A percentile compares a stretch with the other conserved stretches of the same genome.
These are phyloP conservation scores for Pteronotus mesoamericanus DNA, from an alignment of 2,797 vertebrate species.

Conservation along the genomic window DNA sequence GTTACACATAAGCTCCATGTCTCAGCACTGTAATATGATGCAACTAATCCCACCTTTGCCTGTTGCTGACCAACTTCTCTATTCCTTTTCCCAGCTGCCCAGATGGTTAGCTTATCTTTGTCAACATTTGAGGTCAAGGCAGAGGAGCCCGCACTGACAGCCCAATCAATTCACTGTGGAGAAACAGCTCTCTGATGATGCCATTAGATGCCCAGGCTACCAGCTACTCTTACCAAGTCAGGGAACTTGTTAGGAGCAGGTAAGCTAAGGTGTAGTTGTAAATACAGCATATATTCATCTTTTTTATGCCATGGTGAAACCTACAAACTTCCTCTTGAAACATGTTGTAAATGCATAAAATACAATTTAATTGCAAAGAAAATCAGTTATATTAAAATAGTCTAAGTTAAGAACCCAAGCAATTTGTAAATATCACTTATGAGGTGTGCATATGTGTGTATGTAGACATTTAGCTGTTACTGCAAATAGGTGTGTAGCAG, in stretches of 20 bases:
- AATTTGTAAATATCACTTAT: neutral
- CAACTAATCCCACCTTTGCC: neutral
- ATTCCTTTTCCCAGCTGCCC: neutral
- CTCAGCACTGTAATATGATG: rapidly evolving
- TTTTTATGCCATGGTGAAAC: neutral
- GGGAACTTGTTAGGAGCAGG: neutral
- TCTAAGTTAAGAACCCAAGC: neutral
- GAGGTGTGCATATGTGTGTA: rapidly evolving
- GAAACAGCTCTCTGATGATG: neutral
- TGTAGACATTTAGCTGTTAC: neutral
- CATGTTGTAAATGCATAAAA: neutral
- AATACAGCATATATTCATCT: neutral
- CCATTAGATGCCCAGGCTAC: neutral
- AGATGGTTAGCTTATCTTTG: neutral
- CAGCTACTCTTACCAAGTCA: neutral
- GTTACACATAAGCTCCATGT: neutral
- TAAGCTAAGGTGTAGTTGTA: neutral
- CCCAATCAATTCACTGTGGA: too few relatives aligned
- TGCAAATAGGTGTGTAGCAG: neutral
- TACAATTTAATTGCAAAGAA: neutral
- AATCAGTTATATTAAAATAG: neutral
- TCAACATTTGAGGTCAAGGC: too few relatives aligned
- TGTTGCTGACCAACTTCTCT: neutral
- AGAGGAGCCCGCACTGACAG: neutral
- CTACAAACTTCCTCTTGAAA: neutral